These are phyloP conservation scores for Chironomus tentans DNA, from an alignment of 2,888 invertebrate species.

Conservation along the genomic window DNA sequence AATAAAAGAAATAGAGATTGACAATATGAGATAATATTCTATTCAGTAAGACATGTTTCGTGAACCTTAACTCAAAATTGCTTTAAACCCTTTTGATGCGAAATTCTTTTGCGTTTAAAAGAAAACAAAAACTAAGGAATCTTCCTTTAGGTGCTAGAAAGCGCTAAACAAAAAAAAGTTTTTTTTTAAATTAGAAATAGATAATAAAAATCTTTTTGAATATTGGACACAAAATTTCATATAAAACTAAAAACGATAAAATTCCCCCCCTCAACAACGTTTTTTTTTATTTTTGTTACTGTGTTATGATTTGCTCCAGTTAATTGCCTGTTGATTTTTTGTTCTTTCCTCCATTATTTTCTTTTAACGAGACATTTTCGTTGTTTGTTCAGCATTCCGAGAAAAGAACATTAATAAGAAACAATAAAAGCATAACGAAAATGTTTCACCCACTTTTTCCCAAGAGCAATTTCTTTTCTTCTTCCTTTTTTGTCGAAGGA, in stretches of 20 bases:
- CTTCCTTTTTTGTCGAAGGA: not conserved
- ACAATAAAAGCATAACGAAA: no score
- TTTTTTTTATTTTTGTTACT: not conserved
- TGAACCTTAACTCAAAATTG: not conserved
- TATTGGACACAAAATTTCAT: conserved; percentile 27
- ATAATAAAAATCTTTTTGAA: conserved; percentile 11
- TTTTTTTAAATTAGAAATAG: not conserved
- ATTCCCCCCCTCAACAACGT: not conserved
- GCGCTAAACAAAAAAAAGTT: not conserved
- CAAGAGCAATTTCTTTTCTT: not conserved
- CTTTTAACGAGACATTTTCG: conserved; percentile 1
- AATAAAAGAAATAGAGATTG: not conserved
- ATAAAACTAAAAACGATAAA: not conserved
- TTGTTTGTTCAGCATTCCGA: not conserved
- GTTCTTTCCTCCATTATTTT: not conserved
- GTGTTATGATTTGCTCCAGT: conserved; percentile 10
- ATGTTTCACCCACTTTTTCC: not conserved
- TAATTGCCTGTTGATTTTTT: conserved; percentile 22
- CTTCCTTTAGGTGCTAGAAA: no score
- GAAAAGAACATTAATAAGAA: no score
- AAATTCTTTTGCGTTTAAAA: not conserved
- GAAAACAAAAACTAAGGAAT: not conserved
- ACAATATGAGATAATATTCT: not conserved
- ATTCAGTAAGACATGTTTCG: not conserved
- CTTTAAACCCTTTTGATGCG: no score